Conservation (phyloP, 35 echinoderm and acorn worm genomes). For the Heliocidaris tuberculata region DNA sequence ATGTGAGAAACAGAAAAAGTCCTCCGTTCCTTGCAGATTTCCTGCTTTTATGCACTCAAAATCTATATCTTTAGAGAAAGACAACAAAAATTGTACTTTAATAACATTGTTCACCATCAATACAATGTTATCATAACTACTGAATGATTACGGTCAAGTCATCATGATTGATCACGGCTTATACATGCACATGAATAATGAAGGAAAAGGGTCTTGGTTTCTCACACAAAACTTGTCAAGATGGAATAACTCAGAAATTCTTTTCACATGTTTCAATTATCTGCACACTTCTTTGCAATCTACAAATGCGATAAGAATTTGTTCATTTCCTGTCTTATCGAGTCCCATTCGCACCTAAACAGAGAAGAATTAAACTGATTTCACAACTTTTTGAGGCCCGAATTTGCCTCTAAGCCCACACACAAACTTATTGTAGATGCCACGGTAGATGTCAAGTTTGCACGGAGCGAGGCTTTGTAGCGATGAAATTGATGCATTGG, state of each 20-base stretch:
- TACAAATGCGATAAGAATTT: not conserved
- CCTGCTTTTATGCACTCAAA: too few relatives aligned
- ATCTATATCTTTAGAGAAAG: too few relatives aligned
- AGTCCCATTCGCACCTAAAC: not conserved
- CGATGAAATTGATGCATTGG: not conserved
- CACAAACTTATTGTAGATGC: conserved; percentile 2
- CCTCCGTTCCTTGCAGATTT: too few relatives aligned
- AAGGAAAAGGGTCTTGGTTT: not conserved
- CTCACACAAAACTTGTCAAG: not conserved
- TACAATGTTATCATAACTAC: too few relatives aligned
- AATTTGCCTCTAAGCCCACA: conserved; percentile 9
- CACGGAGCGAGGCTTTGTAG: not conserved
- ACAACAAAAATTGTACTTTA: too few relatives aligned
- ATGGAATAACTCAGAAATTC: not conserved
- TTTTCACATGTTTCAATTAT: not conserved
- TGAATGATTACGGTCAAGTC: not conserved
- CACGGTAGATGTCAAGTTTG: not conserved
- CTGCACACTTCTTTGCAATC: not conserved
- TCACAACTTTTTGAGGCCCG: not conserved
- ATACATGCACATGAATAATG: too few relatives aligned
- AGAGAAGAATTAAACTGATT: not conserved
- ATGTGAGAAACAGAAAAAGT: too few relatives aligned
- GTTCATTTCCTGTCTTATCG: not conserved
- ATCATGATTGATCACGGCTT: not conserved
- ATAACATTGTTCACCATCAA: too few relatives aligned